Percentiles rank a stretch among this genome's conserved stretches.
phyloP scores from a whole-genome alignment of 2,113 vertebrate genomes.

The Gorsachius goisagi region DNA sequence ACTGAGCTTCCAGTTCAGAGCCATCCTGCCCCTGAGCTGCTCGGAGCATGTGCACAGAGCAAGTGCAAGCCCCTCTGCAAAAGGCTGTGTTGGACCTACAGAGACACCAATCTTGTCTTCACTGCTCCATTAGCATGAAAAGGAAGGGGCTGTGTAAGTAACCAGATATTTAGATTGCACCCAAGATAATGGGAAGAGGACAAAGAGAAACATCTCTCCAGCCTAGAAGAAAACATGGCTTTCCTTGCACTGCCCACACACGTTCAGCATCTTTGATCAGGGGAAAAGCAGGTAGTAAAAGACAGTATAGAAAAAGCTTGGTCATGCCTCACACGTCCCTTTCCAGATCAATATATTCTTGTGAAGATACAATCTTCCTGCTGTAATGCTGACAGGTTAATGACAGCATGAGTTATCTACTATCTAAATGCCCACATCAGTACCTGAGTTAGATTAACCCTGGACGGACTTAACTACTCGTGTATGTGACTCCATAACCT shows the following conservation, averaged over 20 bases:
- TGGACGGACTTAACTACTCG: background rate
- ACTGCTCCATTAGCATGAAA: background rate
- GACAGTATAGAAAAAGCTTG: conserved; percentile 18
- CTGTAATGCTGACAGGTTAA: conserved; percentile 58
- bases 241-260: conserved; percentile 29
- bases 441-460: conserved; percentile 45
- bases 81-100: background rate
- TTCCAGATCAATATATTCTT: conserved; percentile 54
- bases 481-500: background rate
- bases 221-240: background rate
- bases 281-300: conserved; percentile 52
- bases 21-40: background rate
- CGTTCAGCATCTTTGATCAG: conserved; percentile 22
- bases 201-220: background rate
- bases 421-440: conserved; percentile 29
- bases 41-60: background rate
- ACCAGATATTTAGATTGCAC: background rate
- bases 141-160: background rate
- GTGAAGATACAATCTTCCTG: conserved; percentile 61
- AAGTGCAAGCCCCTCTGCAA: background rate
- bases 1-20: background rate
- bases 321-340: conserved; percentile 49
- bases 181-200: background rate
- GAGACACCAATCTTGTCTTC: background rate
- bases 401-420: conserved; percentile 54